Evolutionary conservation across 2,888 invertebrate species (phyloP).

Genomic region (Kryphioiulus occultus): DNA sequence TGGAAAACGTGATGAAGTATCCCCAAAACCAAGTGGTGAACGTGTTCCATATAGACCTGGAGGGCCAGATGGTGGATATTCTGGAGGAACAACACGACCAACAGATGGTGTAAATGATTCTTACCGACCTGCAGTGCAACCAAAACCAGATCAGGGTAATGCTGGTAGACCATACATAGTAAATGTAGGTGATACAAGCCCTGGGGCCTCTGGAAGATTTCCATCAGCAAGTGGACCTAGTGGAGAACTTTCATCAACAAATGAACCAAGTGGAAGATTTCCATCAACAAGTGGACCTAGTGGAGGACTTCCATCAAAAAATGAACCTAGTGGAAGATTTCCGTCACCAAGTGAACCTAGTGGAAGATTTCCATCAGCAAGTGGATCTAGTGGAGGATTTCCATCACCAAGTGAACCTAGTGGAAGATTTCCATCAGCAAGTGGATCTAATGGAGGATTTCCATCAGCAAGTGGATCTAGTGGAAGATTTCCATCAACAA

Average conservation of each 20-base stretch:
- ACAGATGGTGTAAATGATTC: not conserved
- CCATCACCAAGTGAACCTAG: not conserved
- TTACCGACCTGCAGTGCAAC: not conserved
- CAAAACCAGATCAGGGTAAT: not conserved
- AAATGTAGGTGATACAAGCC: not conserved
- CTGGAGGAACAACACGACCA: not conserved
- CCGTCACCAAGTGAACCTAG: too few species aligned
- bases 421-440: too few species aligned
- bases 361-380: too few species aligned
- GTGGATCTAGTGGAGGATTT: too few species aligned
- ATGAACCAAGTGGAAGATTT: too few species aligned
- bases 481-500: too few species aligned
- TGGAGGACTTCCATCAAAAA: too few species aligned
- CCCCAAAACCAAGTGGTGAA: not conserved
- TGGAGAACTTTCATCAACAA: too few species aligned
- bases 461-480: too few species aligned
- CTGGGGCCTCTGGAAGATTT: not conserved
- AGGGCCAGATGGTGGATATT: not conserved
- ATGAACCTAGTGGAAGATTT: too few species aligned
- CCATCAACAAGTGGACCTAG: not conserved
- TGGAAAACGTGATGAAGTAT: not conserved
- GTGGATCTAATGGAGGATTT: too few species aligned
- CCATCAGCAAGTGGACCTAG: too few species aligned
- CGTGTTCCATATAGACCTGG: not conserved
- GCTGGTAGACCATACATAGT: not conserved